These are phyloP conservation scores for Calyptommatus sinebrachiatus DNA, from an alignment of 2,113 vertebrate genomes.

Conservation along the genomic window DNA sequence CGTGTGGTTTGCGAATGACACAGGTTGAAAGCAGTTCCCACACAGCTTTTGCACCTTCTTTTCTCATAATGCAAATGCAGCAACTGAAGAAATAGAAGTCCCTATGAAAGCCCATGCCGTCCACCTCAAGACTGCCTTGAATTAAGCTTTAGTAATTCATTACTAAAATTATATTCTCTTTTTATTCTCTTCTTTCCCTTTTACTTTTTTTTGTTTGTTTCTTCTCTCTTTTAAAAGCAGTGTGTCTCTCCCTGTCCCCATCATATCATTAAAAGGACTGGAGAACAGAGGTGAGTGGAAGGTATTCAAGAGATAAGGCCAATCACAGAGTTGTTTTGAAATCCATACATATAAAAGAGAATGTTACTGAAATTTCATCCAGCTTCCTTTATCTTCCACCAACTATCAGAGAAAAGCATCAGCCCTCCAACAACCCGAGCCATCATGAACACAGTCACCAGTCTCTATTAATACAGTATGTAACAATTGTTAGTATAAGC, in stretches of 20 bases:
- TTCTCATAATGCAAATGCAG: no score
- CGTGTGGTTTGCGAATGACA: no score
- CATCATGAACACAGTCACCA: not conserved
- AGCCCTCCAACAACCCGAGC: not conserved
- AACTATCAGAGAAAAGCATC: not conserved
- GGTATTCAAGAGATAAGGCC: not conserved
- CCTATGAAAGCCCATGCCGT: no score
- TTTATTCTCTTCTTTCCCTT: not conserved
- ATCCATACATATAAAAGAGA: not conserved
- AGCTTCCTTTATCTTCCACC: not conserved
- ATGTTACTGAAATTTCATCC: not conserved
- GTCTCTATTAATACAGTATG: no score
- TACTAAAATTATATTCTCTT: not conserved
- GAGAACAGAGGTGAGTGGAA: not conserved
- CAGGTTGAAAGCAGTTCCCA: no score
- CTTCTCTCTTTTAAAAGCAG: not conserved
- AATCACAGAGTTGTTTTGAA: not conserved
- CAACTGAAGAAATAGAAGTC: no score
- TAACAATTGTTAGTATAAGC: no score
- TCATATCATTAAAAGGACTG: not conserved
- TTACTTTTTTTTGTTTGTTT: not conserved
- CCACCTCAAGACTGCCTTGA: not conserved
- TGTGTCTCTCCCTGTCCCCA: not conserved
- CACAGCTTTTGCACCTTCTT: no score
- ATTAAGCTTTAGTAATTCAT: not conserved